Percentiles rank a stretch among this genome's conserved stretches.
Conservation (phyloP, 2,113 vertebrate species). For the Recurvirostra avosetta region DNA sequence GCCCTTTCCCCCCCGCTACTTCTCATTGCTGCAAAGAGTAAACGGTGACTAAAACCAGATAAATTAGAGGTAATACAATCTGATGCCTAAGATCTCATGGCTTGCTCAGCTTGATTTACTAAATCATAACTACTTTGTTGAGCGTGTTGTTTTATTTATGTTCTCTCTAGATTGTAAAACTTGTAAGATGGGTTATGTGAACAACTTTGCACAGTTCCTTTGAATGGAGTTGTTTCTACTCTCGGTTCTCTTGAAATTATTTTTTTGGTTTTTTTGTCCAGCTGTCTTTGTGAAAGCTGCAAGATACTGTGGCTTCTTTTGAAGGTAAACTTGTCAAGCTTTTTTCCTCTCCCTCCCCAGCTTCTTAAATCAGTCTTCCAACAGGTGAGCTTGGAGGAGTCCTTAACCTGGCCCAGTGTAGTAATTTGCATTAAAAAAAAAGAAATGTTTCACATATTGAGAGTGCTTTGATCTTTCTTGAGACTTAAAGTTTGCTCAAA, state of each 20-base stretch:
- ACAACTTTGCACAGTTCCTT: not conserved
- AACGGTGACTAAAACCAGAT: not conserved
- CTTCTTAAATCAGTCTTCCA: not conserved
- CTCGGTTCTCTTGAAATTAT: not conserved
- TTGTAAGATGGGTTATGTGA: not conserved
- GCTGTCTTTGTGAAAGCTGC: not conserved
- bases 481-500: not conserved
- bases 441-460: not conserved
- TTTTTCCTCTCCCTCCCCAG: not conserved
- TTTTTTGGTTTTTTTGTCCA: not conserved
- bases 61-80: not conserved
- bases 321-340: not conserved
- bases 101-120: not conserved
- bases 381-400: not conserved
- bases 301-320: not conserved
- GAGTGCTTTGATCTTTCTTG: not conserved
- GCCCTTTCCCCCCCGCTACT: not conserved
- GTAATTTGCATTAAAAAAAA: not conserved
- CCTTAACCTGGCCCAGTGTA: not conserved
- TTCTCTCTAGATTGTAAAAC: not conserved
- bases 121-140: not conserved
- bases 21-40: not conserved
- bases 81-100: not conserved
- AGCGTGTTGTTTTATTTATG: not conserved
- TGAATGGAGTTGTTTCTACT: not conserved